Base-by-base conservation (phyloP, 2,888 invertebrate genomes). In the Sturmia bella region DNA sequence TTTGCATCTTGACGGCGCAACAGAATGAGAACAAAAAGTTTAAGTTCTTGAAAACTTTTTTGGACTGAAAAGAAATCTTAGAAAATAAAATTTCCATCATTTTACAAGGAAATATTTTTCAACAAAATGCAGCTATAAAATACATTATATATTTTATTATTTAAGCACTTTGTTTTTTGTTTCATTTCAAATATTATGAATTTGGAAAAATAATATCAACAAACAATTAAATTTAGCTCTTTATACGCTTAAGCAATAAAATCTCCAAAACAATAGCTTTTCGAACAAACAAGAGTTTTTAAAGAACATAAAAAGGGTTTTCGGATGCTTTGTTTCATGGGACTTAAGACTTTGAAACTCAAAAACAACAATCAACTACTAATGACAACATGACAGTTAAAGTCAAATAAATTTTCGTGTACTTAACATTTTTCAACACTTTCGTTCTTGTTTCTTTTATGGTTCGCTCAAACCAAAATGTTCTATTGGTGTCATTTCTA, bases 41-140 rank as follows among this genome's bases (percentile, higher is more conserved):
- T 73, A 81, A 68, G 69, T 69, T 39, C 70, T 52, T 56, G 19
- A 32, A 7, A 32, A 27, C 3, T 27, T 27, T 27, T 27, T 27
- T 3, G 27, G 3, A 27, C 27, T 27, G 6, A 27, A 27, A 27
- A 3, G 6, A 27, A 27, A 27, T 4, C 32, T 9, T 1, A 32
- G 32, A 32, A 7, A 32, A 32, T 9, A 32, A 32, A 63, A 68
- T 41, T 32, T 15, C 27, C 64, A 45, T 52, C 21, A 78, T 37
- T 69, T 77, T 81, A 69, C 69, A 77, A 57, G 69, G 77, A 77
- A 81, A 77, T 81, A 61, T 73, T 12, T 27, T 3, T 17, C 17
- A 32, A 13, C 50, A 32, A 32, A 59, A 59, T 59, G 21, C 11
- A n/a, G n/a, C 15, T 41, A 66, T 15, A 59, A 57, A 72, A 48